These are phyloP conservation scores for Ataeniobius toweri DNA, from an alignment of 2,797 vertebrate genomes.

Conservation along the genomic window DNA sequence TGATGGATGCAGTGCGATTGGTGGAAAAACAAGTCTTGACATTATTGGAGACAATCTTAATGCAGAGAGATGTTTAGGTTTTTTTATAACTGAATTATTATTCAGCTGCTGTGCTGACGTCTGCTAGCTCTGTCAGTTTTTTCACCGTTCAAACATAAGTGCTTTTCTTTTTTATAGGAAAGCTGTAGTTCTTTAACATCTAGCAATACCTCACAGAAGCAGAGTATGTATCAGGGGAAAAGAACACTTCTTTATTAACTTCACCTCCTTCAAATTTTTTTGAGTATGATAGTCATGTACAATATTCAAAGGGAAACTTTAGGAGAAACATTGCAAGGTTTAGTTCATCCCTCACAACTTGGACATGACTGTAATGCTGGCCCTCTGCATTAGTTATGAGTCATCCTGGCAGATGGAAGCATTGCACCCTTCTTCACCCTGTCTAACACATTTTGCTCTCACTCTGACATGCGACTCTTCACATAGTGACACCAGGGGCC, in stretches of 20 bases:
- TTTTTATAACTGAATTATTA: constrained; percentile 16
- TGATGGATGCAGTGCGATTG: no score
- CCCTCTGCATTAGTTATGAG: constrained; percentile 22
- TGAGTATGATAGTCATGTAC: not conserved
- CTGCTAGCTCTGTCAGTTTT: not conserved
- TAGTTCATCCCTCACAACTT: constrained; percentile 15
- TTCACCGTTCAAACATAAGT: not conserved
- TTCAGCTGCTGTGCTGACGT: constrained; percentile 21
- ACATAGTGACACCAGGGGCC: constrained; percentile 33
- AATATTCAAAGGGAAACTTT: not conserved
- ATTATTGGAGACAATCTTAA: no score
- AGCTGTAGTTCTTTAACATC: not conserved
- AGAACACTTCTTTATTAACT: not conserved
- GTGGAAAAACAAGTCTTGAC: no score
- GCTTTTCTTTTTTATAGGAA: not conserved
- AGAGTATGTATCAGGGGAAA: not conserved
- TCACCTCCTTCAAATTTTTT: not conserved
- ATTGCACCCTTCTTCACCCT: constrained; percentile 26
- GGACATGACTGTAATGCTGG: constrained; percentile 28
- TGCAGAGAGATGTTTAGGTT: no score
- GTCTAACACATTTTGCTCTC: constrained; percentile 5
- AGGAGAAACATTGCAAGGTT: constrained; percentile 13
- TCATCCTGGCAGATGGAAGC: constrained; percentile 51
- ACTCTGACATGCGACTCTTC: constrained; percentile 22
- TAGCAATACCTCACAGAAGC: constrained; percentile 26